Conservation (phyloP, 2,113 vertebrate species). For the Ammospiza nelsoni region DNA sequence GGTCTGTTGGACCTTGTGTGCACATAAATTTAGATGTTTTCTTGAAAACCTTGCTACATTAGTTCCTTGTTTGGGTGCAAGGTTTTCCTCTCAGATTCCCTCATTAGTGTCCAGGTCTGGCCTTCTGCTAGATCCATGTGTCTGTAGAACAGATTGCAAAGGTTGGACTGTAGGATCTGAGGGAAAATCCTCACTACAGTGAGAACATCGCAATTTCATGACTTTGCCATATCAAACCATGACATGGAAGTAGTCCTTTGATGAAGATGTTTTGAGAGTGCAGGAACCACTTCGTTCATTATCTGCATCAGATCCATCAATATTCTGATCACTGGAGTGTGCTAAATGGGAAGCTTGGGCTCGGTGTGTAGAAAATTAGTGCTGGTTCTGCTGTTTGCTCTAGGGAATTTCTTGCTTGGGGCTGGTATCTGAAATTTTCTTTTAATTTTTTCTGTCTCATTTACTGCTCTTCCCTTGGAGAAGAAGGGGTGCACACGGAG, state of each 20-base stretch:
- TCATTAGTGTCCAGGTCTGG: neutral
- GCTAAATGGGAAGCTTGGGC: slow-evolving; percentile 61
- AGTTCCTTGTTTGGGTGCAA: slow-evolving; percentile 31
- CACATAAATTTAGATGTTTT: neutral
- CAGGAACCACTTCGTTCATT: slow-evolving; percentile 11
- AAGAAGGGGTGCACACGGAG: slow-evolving; percentile 99
- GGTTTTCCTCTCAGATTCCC: neutral
- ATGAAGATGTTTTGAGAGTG: slow-evolving; percentile 17
- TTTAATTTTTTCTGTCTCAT: slow-evolving; percentile 79
- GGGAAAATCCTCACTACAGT: neutral
- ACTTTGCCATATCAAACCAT: slow-evolving; percentile 9
- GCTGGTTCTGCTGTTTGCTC: slow-evolving; percentile 67
- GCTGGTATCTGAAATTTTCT: slow-evolving; percentile 79
- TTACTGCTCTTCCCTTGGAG: slow-evolving; percentile 82
- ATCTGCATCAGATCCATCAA: slow-evolving; percentile 42
- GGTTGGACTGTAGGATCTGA: neutral
- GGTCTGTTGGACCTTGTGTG: neutral
- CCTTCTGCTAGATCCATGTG: neutral
- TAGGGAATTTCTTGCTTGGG: slow-evolving; percentile 75
- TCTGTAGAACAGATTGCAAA: neutral
- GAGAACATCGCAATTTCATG: neutral
- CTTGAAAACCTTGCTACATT: slow-evolving; percentile 18
- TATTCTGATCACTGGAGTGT: slow-evolving; percentile 40
- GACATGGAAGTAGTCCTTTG: slow-evolving; percentile 3
- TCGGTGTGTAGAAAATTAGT: slow-evolving; percentile 38